Evolutionary conservation across 2,888 invertebrate species (phyloP), one percentile per base, ranked within the genome.

Genomic region (Leucoma salicis): DNA sequence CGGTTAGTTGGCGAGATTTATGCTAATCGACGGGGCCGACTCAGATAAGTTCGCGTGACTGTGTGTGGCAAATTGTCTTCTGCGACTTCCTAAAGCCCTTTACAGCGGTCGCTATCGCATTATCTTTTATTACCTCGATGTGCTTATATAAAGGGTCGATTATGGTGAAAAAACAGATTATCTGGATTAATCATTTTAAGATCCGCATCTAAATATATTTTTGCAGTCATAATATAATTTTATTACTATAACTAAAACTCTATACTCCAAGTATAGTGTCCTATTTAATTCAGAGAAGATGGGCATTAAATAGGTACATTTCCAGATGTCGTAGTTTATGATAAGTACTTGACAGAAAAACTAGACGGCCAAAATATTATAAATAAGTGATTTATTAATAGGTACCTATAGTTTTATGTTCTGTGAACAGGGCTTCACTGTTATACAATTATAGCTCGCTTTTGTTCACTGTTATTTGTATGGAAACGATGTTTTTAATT

Each of bases 1-100:
- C 83, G 87, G 86, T 82, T 87, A 86, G 82, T 87, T 85, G 84
- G 79, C 74, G 82, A 87, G 86, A 88, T 88, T 89, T 89, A 88
- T 89, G 87, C 81, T 88, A 89, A 89, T 87, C 85, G 87, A 80
- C 77, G 78, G 74, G 86, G 85, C 78, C 67, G 84, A 78, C 70
- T 79, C 77, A 77, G 77, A 78, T 84, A 82, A 87, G 80, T 79
- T 77, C 78, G 84, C 82, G 84, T 86, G 85, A 84, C 84, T 79
- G 75, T 73, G 83, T 83, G 82, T 83, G 79, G 79, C 84, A 82
- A 84, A 87, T 86, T 83, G 80, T 84, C 83, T 83, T 78, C 77
- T 77, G 77, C 77, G 69, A 81, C 70, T 82, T 80, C 74, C 71
- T 70, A 71, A 72, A 77, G 71, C 75, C 72, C 76, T 76, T 78